These are phyloP conservation scores for Anolis carolinensis DNA, from an alignment of 2,113 vertebrate species.

Conservation along the genomic window DNA sequence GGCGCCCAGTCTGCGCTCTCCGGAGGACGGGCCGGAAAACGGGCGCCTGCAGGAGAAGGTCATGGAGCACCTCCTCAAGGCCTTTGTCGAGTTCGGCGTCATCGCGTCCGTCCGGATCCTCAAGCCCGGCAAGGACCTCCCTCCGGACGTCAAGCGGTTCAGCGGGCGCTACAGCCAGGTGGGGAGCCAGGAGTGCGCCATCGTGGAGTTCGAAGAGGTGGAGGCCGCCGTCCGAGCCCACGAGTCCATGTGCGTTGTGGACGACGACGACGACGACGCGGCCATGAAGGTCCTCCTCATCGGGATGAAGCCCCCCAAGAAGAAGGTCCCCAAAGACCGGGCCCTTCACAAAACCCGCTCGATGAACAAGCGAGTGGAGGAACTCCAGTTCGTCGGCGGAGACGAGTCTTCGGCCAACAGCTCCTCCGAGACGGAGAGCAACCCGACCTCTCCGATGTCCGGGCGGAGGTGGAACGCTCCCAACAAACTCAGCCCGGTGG, in stretches of 20 bases:
- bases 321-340: conserved; percentile 88
- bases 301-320: conserved; percentile 93
- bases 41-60: conserved; percentile 84
- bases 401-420: conserved; percentile 93
- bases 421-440: conserved; percentile 94
- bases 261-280: conserved; percentile 66
- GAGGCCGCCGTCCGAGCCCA: conserved; percentile 91
- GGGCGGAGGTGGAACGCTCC: conserved; percentile 75
- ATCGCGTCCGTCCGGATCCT: conserved; percentile 92
- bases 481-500: conserved; percentile 85
- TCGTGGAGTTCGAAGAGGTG: conserved; percentile 95
- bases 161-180: conserved; percentile 88
- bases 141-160: conserved; percentile 88
- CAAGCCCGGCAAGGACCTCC: conserved; percentile 91
- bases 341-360: conserved; percentile 81
- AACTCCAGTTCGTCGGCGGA: conserved; percentile 90
- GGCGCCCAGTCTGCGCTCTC: conserved; percentile 79
- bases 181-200: conserved; percentile 89
- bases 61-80: conserved; percentile 94
- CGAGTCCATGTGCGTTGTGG: conserved; percentile 77
- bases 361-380: conserved; percentile 89
- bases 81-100: conserved; percentile 87
- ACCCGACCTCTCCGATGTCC: conserved; percentile 86
- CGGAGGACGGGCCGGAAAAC: conserved; percentile 69
- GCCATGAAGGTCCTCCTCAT: conserved; percentile 90